A percentile compares a stretch with the other conserved stretches of the same genome.
Evolutionary conservation across 2,797 vertebrate species (phyloP).

Genomic region (Macropus fuliginosus): DNA sequence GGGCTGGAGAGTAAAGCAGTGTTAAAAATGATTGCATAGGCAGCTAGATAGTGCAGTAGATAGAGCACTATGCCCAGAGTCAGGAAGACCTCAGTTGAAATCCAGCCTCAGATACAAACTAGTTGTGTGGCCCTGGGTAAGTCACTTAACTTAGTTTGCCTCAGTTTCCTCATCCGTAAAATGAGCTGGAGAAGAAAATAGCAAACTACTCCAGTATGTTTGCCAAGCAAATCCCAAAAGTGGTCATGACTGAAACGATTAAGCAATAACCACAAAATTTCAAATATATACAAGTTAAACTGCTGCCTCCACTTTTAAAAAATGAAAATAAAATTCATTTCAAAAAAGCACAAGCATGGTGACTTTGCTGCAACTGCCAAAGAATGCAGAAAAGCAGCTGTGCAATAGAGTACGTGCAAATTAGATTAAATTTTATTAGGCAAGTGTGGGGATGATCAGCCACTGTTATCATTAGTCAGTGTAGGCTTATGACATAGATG

Average conservation of each 20-base stretch:
- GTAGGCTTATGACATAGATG: not conserved
- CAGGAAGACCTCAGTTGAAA: not conserved
- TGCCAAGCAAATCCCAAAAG: not conserved
- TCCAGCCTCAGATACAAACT: not conserved
- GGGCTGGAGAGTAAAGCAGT: not conserved
- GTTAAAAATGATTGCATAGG: not conserved
- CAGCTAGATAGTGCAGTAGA: too few species aligned
- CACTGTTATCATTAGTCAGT: not conserved
- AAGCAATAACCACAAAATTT: not conserved
- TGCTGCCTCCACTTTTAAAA: not conserved
- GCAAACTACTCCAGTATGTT: not conserved
- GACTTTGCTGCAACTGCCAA: not conserved
- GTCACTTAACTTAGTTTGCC: not conserved
- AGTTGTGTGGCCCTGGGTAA: not conserved
- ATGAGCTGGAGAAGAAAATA: not conserved
- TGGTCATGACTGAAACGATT: not conserved
- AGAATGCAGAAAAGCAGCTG: not conserved
- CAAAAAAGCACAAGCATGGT: not conserved
- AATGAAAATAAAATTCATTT: not conserved
- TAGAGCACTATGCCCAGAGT: not conserved
- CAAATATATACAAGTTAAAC: not conserved
- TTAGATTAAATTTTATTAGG: not conserved
- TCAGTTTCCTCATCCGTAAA: not conserved
- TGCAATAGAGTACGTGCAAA: not conserved
- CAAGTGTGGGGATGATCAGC: not conserved